Evolutionary conservation across 2,113 vertebrate species (phyloP).

Genomic region (Isichthys henryi): DNA sequence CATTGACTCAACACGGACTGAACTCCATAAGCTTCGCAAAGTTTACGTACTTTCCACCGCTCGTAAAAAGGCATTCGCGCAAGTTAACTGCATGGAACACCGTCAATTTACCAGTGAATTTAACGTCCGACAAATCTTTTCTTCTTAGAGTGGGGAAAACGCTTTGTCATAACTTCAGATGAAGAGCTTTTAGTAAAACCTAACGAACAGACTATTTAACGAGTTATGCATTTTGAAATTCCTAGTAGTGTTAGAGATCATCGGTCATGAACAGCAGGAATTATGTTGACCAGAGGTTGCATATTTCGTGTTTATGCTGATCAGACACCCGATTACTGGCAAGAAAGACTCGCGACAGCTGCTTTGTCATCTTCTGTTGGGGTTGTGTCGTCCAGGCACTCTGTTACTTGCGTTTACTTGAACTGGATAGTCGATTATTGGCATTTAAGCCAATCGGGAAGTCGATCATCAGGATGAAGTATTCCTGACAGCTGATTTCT

Average conservation of each 20-base stretch:
- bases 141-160: background rate
- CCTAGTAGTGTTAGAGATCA: background rate
- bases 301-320: background rate
- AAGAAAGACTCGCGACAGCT: background rate
- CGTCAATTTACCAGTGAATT: background rate
- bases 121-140: background rate
- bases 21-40: background rate
- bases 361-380: background rate
- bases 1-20: background rate
- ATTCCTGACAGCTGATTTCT: conserved; percentile 52
- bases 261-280: background rate
- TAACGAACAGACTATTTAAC: background rate
- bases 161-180: background rate
- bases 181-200: background rate
- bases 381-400: background rate
- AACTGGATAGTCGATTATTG: background rate
- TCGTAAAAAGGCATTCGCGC: background rate
- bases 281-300: background rate
- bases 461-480: background rate
- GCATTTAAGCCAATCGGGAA: background rate
- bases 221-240: background rate
- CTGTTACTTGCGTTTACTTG: background rate
- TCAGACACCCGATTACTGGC: background rate
- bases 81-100: background rate
- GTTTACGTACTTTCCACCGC: background rate